Evolutionary conservation across 2,113 vertebrate genomes (phyloP), one percentile per base, ranked within the genome.

Genomic region (Pomatostomus ruficeps): DNA sequence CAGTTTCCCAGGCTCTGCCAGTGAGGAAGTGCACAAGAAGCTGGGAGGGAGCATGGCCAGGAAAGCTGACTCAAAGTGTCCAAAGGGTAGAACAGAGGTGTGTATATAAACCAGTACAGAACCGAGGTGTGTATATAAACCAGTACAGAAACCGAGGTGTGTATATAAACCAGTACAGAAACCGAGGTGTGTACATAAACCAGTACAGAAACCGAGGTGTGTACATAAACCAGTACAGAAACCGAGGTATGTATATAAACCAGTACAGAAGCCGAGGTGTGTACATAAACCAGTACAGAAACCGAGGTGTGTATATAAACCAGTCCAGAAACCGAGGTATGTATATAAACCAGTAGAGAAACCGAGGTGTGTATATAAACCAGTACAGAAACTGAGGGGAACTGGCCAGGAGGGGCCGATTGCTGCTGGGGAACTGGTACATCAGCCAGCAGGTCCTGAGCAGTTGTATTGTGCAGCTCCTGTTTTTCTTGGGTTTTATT

Each of bases 1-100:
- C 79, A 70, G 71, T 36, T 76, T 83, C 71, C 79, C 88, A 83
- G 87, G 79, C 63, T 83, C 71, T 89, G 79, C 79, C 88, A 89
- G 79, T 6, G 63, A 89, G 87, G 87, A 70, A 75, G 46, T 35
- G 78, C 87, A 75, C 35, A 26, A 83, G 71, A 14, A 76, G 48
- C 55, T 70, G 88, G 55, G 63, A 83, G 55, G 35, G 42, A 70
- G 87, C 55, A 11, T 0, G 35, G 87, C 78, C 78, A 76, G 63
- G 42, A 76, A 13, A 33, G 62, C 48, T 70, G 55, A 26, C 35
- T 59, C 8, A 14, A 33, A 31, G n/a, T 42, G 71, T 54, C n/a
- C 71, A 54, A 38, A 46, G 46, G 40, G 14, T 67, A 19, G 31
- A 14, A 31, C 0, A 7, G 31, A 76, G 54, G 62, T 26, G 22